Base-by-base conservation (phyloP, 2,888 invertebrate species). In the Mactromeris polynyma region DNA sequence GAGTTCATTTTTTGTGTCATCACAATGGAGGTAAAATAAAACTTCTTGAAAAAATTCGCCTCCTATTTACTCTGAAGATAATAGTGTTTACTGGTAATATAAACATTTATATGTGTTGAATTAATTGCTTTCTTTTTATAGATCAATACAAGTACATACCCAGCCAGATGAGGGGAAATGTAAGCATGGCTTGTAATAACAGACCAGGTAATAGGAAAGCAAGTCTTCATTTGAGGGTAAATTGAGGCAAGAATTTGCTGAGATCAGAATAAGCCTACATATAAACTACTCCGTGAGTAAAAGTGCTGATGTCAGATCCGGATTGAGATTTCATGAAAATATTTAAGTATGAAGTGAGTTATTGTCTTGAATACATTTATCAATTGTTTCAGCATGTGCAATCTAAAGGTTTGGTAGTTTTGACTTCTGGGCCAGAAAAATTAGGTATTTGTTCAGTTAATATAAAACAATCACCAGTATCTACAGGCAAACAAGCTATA, bases 101-200 rank as follows among this genome's bases (percentile, higher is more conserved):
- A 82, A 64, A 82, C 40, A 69, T 82, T 82, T 82, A 69, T 82
- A 64, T 82, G 64, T 82, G 40, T n/a, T 64, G 69, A 64, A 40
- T 73, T 82, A 82, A 82, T 82, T 64, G 69, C 40, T 31, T 82
- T 82, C 82, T 82, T 82, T 82, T 69, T 82, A 82, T 82, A 82
- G 82, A 64, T 11, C 69, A 69, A n/a, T 26, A 69, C 58, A 82
- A 69, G 64, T 82, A 51, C 9, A 69, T 21, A 21, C 21, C 19
- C 9, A 17, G 33, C 80, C 81, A 54, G 58, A 33, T 31, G 21
- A 58, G n/a, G 19, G 7, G 19, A 33, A 51, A 58, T 81, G 38
- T 54, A 81, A 58, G 58, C 54, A 58, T 4, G 31, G 40, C 73
- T 73, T 73, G 36, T 19, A 73, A 73, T 73, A 73, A 33, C 73